These are phyloP conservation scores for Tachysurus fulvidraco DNA, from an alignment of 2,113 vertebrate genomes.

Conservation along the genomic window DNA sequence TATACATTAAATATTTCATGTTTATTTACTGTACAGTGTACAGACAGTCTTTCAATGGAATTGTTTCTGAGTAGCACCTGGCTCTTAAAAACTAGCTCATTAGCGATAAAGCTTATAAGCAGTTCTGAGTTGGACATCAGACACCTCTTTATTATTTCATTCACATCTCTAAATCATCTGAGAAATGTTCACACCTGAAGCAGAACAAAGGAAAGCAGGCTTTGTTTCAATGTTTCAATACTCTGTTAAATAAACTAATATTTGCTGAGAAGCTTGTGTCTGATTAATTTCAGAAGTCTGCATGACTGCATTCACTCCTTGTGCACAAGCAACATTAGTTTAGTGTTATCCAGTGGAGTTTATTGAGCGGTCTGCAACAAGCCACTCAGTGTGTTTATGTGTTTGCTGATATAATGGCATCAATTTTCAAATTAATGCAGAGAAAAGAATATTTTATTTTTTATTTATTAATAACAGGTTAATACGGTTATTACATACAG, in stretches of 20 bases:
- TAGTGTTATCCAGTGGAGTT: too few relatives aligned
- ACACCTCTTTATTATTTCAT: not conserved
- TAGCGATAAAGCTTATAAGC: not conserved
- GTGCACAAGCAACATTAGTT: too few relatives aligned
- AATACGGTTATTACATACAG: conserved; percentile 72
- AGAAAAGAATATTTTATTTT: not conserved
- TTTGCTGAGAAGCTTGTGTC: not conserved
- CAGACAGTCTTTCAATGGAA: not conserved
- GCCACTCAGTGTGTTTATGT: too few relatives aligned
- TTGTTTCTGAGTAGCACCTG: too few relatives aligned
- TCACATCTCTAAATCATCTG: too few relatives aligned
- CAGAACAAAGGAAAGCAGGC: too few relatives aligned
- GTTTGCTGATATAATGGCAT: not conserved
- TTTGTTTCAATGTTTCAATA: not conserved
- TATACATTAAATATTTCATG: not conserved
- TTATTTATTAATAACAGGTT: conserved; percentile 51
- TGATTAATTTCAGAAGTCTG: not conserved
- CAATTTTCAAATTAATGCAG: not conserved
- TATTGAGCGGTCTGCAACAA: too few relatives aligned
- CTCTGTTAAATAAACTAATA: not conserved
- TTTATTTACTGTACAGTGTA: not conserved
- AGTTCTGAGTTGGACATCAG: not conserved
- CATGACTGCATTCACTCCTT: too few relatives aligned
- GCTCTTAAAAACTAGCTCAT: too few relatives aligned
- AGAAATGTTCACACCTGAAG: not conserved